Evolutionary conservation across 2,888 invertebrate species (phyloP), one percentile per base, ranked within the genome.

Genomic region (Strigamia crassipes): DNA sequence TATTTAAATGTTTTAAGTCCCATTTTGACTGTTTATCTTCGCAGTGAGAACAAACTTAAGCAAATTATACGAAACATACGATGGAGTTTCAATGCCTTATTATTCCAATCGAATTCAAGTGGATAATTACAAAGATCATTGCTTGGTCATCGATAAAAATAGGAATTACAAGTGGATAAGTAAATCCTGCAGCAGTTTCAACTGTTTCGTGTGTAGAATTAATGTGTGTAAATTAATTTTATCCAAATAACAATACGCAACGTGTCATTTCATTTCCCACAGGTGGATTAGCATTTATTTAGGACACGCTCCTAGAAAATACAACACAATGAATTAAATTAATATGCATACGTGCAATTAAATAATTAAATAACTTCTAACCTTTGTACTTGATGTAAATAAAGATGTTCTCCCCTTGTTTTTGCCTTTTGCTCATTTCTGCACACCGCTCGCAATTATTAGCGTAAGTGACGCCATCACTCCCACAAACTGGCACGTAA

Each of bases 371-470:
- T 51, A 51, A 73, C 2, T n/a, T n/a, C n/a, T 78, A 31, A 79
- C 79, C 79, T 38, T 79, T 23, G 18, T 46, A 41, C 12, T 23
- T 42, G n/a, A 42, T 41, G 13, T 79, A 23, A 21, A 79, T 38
- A 13, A 41, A 42, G n/a, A 79, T 42, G 42, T 42, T 38, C 18
- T 42, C 42, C 5, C 79, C 79, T 42, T 1, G 21, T 13, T 18
- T 9, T 8, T 41, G 79, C 13, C 42, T 38, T 42, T 15, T 79
- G 42, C 12, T n/a, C 41, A 79, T 38, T 41, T 79, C 79, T 6
- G 38, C 79, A 41, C 79, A 79, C 8, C 31, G 6, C n/a, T 38
- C 13, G 79, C 79, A 79, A 41, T 46, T 42, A 21, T 79, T 79
- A 42, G 23, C 41, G 21, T 79, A 79, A 18, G 79, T 79, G 5